phyloP scores from a whole-genome alignment of 2,113 vertebrate species.

The Benitochromis conjunctus region DNA sequence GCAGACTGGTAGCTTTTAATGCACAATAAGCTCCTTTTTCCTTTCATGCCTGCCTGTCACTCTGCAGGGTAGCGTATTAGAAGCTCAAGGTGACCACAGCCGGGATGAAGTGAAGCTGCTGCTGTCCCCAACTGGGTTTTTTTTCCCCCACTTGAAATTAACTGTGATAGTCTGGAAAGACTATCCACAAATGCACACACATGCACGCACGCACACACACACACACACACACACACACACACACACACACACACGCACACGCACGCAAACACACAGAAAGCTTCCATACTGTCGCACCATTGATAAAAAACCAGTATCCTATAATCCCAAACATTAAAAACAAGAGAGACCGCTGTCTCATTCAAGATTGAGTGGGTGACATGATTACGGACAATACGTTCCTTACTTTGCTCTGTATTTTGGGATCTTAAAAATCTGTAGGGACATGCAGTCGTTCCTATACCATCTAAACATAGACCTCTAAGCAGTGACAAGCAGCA shows the following conservation, averaged over 20 bases:
- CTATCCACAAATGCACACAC: neutral
- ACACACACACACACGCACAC: neutral
- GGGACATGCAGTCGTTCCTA: neutral
- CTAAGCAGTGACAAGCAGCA: neutral
- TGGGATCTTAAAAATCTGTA: neutral
- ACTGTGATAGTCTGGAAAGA: neutral
- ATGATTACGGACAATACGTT: neutral
- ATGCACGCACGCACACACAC: fast-evolving
- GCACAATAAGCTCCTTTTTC: neutral
- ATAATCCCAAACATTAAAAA: conserved; percentile 12
- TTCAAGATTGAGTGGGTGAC: neutral
- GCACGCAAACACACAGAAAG: neutral
- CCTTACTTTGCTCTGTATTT: neutral
- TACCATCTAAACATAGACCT: neutral
- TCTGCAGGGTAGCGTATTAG: neutral
- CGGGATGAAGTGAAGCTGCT: neutral
- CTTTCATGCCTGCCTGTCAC: neutral
- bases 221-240: fast-evolving
- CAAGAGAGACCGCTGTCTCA: neutral
- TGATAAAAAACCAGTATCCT: neutral
- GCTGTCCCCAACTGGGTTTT: neutral
- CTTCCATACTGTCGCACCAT: neutral
- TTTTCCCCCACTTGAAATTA: neutral
- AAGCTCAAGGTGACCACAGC: conserved; percentile 26
- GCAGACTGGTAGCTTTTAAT: neutral